Percentiles rank a stretch among this genome's conserved stretches.
These are phyloP conservation scores for Otocyon megalotis DNA, from an alignment of 2,113 vertebrate species.

Conservation along the genomic window DNA sequence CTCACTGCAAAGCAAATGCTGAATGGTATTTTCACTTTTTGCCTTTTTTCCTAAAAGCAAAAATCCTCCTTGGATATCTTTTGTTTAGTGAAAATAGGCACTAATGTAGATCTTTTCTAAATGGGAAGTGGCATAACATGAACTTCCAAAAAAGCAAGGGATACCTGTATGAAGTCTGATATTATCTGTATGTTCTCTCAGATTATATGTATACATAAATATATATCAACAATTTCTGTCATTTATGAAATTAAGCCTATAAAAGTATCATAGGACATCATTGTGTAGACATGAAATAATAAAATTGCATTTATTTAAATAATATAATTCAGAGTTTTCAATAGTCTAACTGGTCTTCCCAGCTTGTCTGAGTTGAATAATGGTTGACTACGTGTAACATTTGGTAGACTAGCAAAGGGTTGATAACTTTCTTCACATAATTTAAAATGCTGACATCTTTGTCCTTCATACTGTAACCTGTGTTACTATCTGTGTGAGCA, in stretches of 20 bases:
- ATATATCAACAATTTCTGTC: not conserved
- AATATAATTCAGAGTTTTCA: not conserved
- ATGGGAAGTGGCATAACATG: not conserved
- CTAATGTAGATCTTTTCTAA: not conserved
- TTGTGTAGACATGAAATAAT: not conserved
- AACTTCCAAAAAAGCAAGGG: not conserved
- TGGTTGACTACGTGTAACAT: not conserved
- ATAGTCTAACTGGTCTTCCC: not conserved
- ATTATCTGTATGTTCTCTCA: not conserved
- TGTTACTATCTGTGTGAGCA: not conserved
- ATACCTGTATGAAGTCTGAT: not conserved
- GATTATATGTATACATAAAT: not conserved
- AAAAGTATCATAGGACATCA: not conserved
- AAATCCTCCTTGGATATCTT: not conserved
- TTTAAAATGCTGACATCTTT: not conserved
- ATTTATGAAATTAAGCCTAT: not conserved
- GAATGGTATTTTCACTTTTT: not conserved
- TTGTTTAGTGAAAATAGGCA: not conserved
- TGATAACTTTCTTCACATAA: conserved; percentile 21
- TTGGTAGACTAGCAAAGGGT: not conserved
- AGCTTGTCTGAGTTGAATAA: conserved; percentile 31
- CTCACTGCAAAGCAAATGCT: not conserved
- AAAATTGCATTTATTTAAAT: not conserved
- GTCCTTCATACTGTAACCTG: not conserved
- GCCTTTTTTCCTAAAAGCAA: not conserved